A percentile compares a stretch with the other conserved stretches of the same genome.
Evolutionary conservation across 1,140 invertebrate species (phyloP).

Genomic region (Saccostrea glomerata): DNA sequence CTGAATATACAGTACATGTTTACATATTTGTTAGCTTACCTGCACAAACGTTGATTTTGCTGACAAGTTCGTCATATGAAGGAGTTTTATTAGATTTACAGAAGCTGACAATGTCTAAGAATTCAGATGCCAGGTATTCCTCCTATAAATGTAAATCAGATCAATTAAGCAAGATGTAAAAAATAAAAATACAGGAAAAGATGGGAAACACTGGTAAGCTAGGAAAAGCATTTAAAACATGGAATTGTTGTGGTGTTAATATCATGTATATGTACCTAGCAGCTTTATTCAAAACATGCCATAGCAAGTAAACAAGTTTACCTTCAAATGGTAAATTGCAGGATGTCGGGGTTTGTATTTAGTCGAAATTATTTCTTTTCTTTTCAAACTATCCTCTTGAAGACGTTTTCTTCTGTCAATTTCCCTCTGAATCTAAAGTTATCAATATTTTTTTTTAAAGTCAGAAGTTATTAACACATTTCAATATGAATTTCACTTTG

Average conservation of each 20-base stretch:
- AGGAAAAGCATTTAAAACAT: not conserved
- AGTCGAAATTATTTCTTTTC: constrained; percentile 55
- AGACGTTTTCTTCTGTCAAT: constrained; percentile 59
- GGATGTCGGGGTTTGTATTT: constrained; percentile 61
- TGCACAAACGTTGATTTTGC: constrained; percentile 48
- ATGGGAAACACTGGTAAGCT: too few species aligned
- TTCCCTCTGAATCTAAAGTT: constrained; percentile 62
- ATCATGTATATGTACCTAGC: not conserved
- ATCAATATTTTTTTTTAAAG: not conserved
- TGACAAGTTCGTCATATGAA: constrained; percentile 49
- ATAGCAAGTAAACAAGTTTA: constrained; percentile 2
- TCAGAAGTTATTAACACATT: too few species aligned
- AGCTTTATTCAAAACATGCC: not conserved
- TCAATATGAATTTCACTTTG: too few species aligned
- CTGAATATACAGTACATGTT: not conserved
- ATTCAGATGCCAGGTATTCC: constrained; percentile 60
- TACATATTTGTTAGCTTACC: constrained; percentile 30
- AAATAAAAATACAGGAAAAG: too few species aligned
- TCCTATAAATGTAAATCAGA: constrained; percentile 58
- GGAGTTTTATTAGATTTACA: constrained; percentile 55
- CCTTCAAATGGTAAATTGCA: constrained; percentile 66
- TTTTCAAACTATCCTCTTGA: constrained; percentile 52
- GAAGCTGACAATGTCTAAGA: constrained; percentile 61
- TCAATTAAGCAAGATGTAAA: too few species aligned
- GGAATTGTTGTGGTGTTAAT: not conserved